phyloP scores from a whole-genome alignment of 1,140 invertebrate species.

The Zophobas atratus region DNA sequence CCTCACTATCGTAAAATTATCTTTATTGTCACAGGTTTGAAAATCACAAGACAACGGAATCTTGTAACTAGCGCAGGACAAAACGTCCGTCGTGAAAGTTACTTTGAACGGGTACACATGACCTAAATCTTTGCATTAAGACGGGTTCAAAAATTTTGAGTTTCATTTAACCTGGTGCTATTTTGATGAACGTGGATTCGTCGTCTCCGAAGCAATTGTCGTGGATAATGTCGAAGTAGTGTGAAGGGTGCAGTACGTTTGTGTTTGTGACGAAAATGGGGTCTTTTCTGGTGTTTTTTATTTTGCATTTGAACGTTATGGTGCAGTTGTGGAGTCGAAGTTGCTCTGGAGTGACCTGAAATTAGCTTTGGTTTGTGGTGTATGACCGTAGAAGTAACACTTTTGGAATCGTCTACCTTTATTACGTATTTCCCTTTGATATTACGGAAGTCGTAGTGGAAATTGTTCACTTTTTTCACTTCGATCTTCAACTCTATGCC shows the following conservation, averaged over 20 bases:
- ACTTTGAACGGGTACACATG: not conserved
- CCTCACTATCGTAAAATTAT: not conserved
- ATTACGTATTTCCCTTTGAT: conserved; percentile 21
- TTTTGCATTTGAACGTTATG: conserved; percentile 40
- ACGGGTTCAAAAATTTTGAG: not conserved
- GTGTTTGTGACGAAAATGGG: conserved; percentile 7
- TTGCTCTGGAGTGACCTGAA: conserved; percentile 39
- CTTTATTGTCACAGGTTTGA: conserved; percentile 5
- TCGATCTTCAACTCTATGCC: conserved; percentile 13
- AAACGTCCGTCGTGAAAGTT: not conserved
- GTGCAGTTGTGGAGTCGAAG: conserved; percentile 18
- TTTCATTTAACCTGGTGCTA: conserved; percentile 4
- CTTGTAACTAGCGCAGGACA: conserved; percentile 8
- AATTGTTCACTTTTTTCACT: not conserved
- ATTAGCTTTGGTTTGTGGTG: not conserved
- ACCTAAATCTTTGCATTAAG: not conserved
- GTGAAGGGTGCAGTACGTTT: not conserved
- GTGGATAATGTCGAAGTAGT: not conserved
- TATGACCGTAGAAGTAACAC: no score
- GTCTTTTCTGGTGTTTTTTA: conserved; percentile 26
- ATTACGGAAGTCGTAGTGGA: not conserved
- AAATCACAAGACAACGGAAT: conserved; percentile 18
- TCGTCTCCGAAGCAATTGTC: conserved; percentile 15
- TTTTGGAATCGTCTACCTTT: not conserved
- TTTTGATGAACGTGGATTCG: not conserved